Base-by-base conservation (phyloP, 1,140 invertebrate genomes). In the Euura saliciscinereae region DNA sequence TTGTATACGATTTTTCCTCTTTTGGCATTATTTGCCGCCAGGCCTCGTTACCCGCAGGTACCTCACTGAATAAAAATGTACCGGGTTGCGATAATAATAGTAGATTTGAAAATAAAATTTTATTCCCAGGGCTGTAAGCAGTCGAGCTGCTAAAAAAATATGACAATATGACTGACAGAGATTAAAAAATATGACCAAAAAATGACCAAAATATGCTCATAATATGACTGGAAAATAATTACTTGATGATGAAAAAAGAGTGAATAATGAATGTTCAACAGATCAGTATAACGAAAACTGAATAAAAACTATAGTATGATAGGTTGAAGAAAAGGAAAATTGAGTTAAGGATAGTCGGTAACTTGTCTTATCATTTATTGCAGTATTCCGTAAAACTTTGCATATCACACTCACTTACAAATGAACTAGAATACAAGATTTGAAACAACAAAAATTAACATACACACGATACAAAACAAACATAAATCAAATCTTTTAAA, bases 61-160 rank as follows among this genome's bases (percentile, higher is more conserved):
- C n/a, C n/a, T n/a, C n/a, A n/a, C n/a, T n/a, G n/a, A n/a, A n/a
- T n/a, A n/a, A n/a, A n/a, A n/a, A n/a, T n/a, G n/a, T n/a, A n/a
- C n/a, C n/a, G n/a, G n/a, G n/a, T n/a, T n/a, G n/a, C n/a, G n/a
- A n/a, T n/a, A n/a, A n/a, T n/a, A n/a, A n/a, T n/a, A n/a, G n/a
- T n/a, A n/a, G n/a, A n/a, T n/a, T n/a, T n/a, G n/a, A n/a, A n/a
- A n/a, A n/a, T n/a, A n/a, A n/a, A n/a, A n/a, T n/a, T n/a, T n/a
- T n/a, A n/a, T n/a, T n/a, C n/a, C n/a, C n/a, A n/a, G n/a, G 73
- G 76, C 77, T 75, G 75, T 68, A 71, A 80, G 78, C 77, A 74
- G 71, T 76, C 76, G 76, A 75, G 80, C 77, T 85, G 82, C 83
- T 87, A 87, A 89, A 88, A 89, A 89, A 89, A 90, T 89, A 89